Evolutionary conservation across 2,888 invertebrate genomes (phyloP).

Genomic region (Drosophila anceps): DNA sequence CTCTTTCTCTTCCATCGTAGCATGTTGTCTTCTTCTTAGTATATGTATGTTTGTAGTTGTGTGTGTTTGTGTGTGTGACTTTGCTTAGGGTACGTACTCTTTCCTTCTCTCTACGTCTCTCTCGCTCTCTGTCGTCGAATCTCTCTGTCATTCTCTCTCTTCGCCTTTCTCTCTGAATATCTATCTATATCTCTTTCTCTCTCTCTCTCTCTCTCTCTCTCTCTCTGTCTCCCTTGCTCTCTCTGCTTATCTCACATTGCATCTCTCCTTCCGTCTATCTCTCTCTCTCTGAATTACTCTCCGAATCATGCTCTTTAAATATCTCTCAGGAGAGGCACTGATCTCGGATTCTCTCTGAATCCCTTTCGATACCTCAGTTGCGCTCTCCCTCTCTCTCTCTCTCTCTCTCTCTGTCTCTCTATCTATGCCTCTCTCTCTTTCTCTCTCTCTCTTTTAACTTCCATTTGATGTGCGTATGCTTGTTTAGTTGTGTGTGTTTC

Average conservation of each 20-base stretch:
- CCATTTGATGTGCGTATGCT: conserved; percentile 14
- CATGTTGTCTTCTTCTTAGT: conserved; percentile 22
- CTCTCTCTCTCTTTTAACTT: neutral
- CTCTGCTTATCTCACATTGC: neutral
- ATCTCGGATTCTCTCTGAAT: too few relatives aligned
- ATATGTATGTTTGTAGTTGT: conserved; percentile 4
- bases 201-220: neutral
- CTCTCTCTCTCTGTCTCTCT: neutral
- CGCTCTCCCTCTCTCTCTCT: too few relatives aligned
- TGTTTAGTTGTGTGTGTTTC: conserved; percentile 23
- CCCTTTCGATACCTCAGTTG: too few relatives aligned
- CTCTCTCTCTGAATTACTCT: neutral
- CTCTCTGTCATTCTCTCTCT: neutral
- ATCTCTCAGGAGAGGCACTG: too few relatives aligned
- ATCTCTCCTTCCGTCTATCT: neutral
- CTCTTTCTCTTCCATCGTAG: conserved; percentile 2
- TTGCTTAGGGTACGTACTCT: neutral
- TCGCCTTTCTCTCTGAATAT: neutral
- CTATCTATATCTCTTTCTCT: neutral
- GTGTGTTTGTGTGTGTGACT: conserved; percentile 1
- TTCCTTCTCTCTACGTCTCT: neutral
- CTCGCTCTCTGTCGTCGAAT: neutral
- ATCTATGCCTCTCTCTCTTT: neutral
- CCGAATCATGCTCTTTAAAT: too few relatives aligned
- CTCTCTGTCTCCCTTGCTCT: neutral